Evolutionary conservation across 1,140 invertebrate genomes (phyloP).

Genomic region (Drosophila nasuta): DNA sequence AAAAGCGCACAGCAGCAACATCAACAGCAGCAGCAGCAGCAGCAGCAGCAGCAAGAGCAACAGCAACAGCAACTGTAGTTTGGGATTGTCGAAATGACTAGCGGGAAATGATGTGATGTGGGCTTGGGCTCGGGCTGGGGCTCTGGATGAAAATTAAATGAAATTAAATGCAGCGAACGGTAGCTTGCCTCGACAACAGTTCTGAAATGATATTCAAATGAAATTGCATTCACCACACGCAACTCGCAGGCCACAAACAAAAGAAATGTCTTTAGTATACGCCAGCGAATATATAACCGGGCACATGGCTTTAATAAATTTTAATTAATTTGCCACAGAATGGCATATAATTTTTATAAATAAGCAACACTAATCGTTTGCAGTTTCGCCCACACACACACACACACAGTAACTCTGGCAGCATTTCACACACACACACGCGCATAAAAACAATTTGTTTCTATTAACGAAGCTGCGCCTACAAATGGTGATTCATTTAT

Average conservation of each 20-base stretch:
- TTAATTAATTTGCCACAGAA: conserved; percentile 71
- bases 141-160: conserved; percentile 74
- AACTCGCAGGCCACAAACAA: conserved; percentile 3
- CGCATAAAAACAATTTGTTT: conserved; percentile 72
- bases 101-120: conserved; percentile 69
- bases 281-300: not conserved
- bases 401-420: conserved; percentile 34
- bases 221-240: conserved; percentile 44
- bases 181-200: conserved; percentile 19
- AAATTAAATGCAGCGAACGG: conserved; percentile 74
- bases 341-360: conserved; percentile 75
- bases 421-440: not conserved
- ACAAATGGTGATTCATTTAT: conserved; percentile 79
- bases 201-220: conserved; percentile 61
- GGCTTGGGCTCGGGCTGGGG: conserved; percentile 25
- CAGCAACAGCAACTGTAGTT: conserved; percentile 42
- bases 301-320: conserved; percentile 65
- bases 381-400: conserved; percentile 21
- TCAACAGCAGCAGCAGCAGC: conserved; percentile 18
- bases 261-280: conserved; percentile 3
- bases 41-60: conserved; percentile 21
- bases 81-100: conserved; percentile 77
- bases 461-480: conserved; percentile 81
- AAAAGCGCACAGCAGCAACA: conserved; percentile 70
- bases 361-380: conserved; percentile 75